Percentiles rank a stretch among this genome's conserved stretches.
These are phyloP conservation scores for Hemicentrotus pulcherrimus DNA, from an alignment of 35 echinoderm and acorn worm genomes.

Conservation along the genomic window DNA sequence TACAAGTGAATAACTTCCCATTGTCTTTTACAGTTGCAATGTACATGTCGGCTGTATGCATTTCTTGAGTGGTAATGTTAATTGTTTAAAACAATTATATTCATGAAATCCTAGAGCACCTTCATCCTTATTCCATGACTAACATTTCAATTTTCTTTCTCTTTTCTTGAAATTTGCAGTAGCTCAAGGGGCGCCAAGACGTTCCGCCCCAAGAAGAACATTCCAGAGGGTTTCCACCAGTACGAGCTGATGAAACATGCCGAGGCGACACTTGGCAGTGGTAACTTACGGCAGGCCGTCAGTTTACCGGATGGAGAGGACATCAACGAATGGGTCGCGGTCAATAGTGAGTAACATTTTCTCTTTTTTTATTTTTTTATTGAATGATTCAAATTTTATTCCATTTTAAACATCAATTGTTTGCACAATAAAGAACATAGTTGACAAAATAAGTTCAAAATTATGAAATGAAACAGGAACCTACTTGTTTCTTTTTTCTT, in stretches of 20 bases:
- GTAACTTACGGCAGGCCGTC: conserved; percentile 93
- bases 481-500: too few species aligned
- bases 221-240: conserved; percentile 91
- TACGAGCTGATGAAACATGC: conserved; percentile 99
- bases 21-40: too few species aligned
- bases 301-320: conserved; percentile 96
- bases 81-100: too few species aligned
- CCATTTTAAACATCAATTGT: too few species aligned
- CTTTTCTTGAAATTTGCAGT: conserved; percentile 55
- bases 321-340: conserved; percentile 98
- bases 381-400: too few species aligned
- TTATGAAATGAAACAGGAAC: too few species aligned
- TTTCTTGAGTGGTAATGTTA: too few species aligned
- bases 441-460: too few species aligned
- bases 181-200: conserved; percentile 80
- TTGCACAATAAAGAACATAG: too few species aligned
- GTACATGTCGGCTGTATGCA: too few species aligned
- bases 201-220: conserved; percentile 96
- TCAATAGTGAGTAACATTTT: conserved; percentile 86
- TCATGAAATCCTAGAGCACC: neutral
- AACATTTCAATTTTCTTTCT: neutral
- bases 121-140: neutral
- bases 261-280: conserved; percentile 95
- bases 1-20: too few species aligned
- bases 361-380: too few species aligned